Percentiles rank a stretch among this genome's conserved stretches.
Evolutionary conservation across 2,797 vertebrate species (phyloP).

Genomic region (Rhinogobio ventralis): DNA sequence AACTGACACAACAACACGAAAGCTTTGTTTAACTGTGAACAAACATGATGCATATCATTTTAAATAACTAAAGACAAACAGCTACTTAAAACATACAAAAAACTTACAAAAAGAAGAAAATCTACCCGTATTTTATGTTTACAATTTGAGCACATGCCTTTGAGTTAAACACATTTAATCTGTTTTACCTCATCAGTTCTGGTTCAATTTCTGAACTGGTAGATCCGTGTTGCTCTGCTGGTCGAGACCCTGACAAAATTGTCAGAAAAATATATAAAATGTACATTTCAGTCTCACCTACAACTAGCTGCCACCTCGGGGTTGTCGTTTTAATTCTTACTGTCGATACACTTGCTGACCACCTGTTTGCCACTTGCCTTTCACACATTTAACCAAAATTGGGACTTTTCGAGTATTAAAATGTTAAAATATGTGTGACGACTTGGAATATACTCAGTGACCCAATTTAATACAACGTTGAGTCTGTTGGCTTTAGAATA

Average conservation of each 20-base stretch:
- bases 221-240: not conserved
- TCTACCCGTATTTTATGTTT: not conserved
- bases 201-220: not conserved
- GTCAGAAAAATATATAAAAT: not conserved
- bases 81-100: too few species aligned
- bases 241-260: not conserved
- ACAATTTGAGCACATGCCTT: not conserved
- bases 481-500: too few species aligned
- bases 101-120: too few species aligned
- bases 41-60: not conserved
- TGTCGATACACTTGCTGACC: too few species aligned
- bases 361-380: not conserved
- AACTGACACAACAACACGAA: not conserved
- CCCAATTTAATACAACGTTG: too few species aligned
- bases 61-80: too few species aligned
- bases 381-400: slow-evolving; percentile 60
- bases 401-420: not conserved
- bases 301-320: not conserved
- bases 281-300: not conserved
- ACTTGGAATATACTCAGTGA: not conserved
- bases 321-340: not conserved
- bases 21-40: not conserved
- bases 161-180: not conserved
- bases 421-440: not conserved
- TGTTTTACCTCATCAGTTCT: not conserved